These are phyloP conservation scores for Choristoneura fumiferana DNA, from an alignment of 1,140 invertebrate species.

Conservation along the genomic window DNA sequence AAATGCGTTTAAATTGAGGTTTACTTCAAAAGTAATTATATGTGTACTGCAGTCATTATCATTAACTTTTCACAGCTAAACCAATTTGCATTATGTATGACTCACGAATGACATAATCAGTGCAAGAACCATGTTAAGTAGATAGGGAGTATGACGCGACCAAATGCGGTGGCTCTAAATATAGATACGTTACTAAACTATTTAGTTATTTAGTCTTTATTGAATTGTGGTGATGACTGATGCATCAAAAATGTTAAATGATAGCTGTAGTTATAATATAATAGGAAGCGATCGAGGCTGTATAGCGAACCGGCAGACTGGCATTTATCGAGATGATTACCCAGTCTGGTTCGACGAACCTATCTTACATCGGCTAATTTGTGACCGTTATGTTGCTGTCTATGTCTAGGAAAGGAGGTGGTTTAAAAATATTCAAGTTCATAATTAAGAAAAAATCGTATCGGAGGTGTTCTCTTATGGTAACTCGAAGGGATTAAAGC, in stretches of 20 bases:
- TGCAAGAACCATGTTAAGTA: not conserved
- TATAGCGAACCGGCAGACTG: not conserved
- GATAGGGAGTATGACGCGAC: not conserved
- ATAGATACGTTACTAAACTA: not conserved
- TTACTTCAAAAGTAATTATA: too few relatives aligned
- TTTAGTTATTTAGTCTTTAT: not conserved
- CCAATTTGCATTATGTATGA: not conserved
- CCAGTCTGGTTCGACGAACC: constrained; percentile 6
- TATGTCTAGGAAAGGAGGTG: too few relatives aligned
- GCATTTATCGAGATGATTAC: constrained; percentile 8
- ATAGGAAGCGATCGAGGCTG: not conserved
- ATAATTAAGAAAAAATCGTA: too few relatives aligned
- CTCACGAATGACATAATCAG: constrained; percentile 4
- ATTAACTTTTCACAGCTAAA: not conserved
- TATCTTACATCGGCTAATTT: constrained; percentile 4
- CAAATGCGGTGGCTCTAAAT: constrained; percentile 1
- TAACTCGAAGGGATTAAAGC: too few relatives aligned
- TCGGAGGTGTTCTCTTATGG: too few relatives aligned
- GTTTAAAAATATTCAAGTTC: too few relatives aligned
- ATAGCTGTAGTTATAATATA: too few relatives aligned
- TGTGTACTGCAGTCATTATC: too few relatives aligned
- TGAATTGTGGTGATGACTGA: not conserved
- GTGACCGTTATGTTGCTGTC: not conserved
- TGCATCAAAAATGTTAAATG: too few relatives aligned
- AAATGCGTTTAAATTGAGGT: too few relatives aligned